Base-by-base conservation (phyloP, 1,140 invertebrate genomes). In the Aphis gossypii region DNA sequence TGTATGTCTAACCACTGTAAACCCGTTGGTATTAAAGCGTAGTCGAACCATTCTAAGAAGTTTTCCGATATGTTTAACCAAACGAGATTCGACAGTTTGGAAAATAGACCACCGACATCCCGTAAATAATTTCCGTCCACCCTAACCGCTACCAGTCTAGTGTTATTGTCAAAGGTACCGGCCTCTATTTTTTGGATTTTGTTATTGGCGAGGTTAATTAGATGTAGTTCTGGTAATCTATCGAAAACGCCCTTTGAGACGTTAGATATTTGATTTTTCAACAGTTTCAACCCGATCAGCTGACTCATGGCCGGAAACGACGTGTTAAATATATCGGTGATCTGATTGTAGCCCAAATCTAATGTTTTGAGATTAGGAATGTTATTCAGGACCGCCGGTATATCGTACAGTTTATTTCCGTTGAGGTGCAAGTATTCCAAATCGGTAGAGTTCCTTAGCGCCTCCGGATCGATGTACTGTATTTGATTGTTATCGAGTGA, bases 51-150 rank as follows among this genome's bases (percentile, higher is more conserved):
- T 95, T 97, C 97, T 82, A 99, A 96, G 93, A 97, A 96, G 96
- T 99, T 99, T 95, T 98, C 98, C 93, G 98, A 98, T 94, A 99
- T 97, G 95, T 99, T 99, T 84, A 99, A 95, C 97, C 98, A 98
- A 54, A 98, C 97, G 94, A 99, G 96, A 95, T 98, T 98, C 82
- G 97, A 97, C 94, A 99, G 96, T 95, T 98, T 98, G 1, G 97
- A 96, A 95, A 99, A 98, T 44, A 99, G 96, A 18, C 97, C 97
- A 83, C 96, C 96, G 86, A 99, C 98, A 94, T 98, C 97, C 76
- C 97, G 97, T 94, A 99, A 95, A 95, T 97, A 97, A 96, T 99
- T 99, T 68, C 97, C 97, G 95, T 99, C 98, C 60, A 99, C 95
- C 41, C 98, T 96, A 94, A 99, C 97, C 6, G 98, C 98, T 95